These are phyloP conservation scores for Enteromius radiatus DNA, from an alignment of 2,797 vertebrate genomes.

Conservation along the genomic window DNA sequence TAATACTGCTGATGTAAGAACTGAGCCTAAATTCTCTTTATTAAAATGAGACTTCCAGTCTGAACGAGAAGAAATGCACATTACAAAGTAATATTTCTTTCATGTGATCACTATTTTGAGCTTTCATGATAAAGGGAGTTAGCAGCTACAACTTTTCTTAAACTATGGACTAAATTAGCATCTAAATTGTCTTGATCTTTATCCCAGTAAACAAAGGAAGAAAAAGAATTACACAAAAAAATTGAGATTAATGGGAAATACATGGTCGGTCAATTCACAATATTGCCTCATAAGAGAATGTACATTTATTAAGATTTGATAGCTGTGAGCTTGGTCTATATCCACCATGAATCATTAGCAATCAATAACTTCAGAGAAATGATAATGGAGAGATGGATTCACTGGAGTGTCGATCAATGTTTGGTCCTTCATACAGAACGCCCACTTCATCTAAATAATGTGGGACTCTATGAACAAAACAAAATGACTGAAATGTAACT, in stretches of 20 bases:
- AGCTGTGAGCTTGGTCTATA: constrained; percentile 32
- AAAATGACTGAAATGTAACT: not conserved
- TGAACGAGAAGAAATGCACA: not conserved
- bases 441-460: not conserved
- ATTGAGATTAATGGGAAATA: constrained; percentile 52
- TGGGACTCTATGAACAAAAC: not conserved
- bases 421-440: constrained; percentile 1
- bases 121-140: too few species aligned
- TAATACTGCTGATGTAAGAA: constrained; percentile 50
- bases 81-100: not conserved
- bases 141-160: not conserved
- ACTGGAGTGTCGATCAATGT: not conserved
- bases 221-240: constrained; percentile 38
- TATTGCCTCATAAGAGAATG: constrained; percentile 42
- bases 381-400: constrained; percentile 37
- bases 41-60: constrained; percentile 40
- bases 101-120: not conserved
- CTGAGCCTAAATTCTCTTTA: constrained; percentile 24
- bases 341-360: constrained; percentile 52
- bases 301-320: constrained; percentile 47
- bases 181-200: constrained; percentile 20
- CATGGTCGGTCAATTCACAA: constrained; percentile 42
- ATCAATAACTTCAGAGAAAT: constrained; percentile 55
- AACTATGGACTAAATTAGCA: constrained; percentile 26
- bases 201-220: constrained; percentile 11